Evolutionary conservation across 2,888 invertebrate species (phyloP).

Genomic region (Anthoptus insignis): DNA sequence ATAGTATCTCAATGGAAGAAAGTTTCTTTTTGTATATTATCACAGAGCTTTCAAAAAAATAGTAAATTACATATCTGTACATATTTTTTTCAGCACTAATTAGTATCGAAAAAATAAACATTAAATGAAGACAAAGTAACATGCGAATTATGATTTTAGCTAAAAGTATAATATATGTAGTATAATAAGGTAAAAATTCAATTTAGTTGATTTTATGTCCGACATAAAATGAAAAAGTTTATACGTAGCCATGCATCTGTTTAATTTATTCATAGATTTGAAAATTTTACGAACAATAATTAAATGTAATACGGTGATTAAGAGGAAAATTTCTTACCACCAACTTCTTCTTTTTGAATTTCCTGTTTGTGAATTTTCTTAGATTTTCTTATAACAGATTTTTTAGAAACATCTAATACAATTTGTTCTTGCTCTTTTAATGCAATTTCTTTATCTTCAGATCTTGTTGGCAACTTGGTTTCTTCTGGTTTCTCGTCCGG

Average conservation of each 20-base stretch:
- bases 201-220: background rate
- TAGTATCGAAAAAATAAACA: background rate
- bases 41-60: background rate
- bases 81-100: background rate
- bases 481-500: conserved; percentile 67
- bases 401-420: conserved; percentile 59
- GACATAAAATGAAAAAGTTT: background rate
- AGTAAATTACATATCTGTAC: background rate
- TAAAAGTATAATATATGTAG: background rate
- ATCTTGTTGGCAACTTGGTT: conserved; percentile 54
- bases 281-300: conserved; percentile 12
- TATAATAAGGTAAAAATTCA: background rate
- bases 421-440: conserved; percentile 44
- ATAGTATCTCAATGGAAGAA: too few relatives aligned
- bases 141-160: conserved; percentile 1
- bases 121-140: background rate
- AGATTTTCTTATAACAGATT: conserved; percentile 53
- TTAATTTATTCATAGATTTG: conserved; percentile 17
- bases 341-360: conserved; percentile 53
- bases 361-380: conserved; percentile 57
- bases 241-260: conserved; percentile 75
- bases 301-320: too few relatives aligned
- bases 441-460: conserved; percentile 40
- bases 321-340: conserved; percentile 33
- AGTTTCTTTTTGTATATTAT: background rate